Percentiles rank a stretch among this genome's conserved stretches.
These are phyloP conservation scores for Mobula hypostoma DNA, from an alignment of 2,113 vertebrate species.

Conservation along the genomic window DNA sequence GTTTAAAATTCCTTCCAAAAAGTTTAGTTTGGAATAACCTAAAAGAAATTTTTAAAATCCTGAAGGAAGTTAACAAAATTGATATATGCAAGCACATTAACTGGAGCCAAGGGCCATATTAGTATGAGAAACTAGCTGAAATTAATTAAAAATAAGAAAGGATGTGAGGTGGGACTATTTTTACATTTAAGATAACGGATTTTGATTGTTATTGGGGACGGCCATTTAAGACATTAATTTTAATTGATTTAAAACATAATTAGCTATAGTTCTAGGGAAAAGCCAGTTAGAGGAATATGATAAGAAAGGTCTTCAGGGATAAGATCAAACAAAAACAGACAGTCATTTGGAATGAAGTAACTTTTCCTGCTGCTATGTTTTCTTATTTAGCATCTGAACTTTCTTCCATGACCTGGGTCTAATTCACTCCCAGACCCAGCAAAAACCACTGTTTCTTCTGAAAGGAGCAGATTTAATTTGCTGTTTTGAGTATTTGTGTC, in stretches of 20 bases:
- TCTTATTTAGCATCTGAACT: background rate
- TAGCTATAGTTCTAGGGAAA: background rate
- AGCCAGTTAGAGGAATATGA: background rate
- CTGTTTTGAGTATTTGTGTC: background rate
- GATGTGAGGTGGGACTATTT: background rate
- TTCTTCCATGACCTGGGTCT: background rate
- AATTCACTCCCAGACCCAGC: background rate
- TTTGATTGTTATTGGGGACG: background rate
- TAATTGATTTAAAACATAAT: background rate
- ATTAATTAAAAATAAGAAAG: background rate
- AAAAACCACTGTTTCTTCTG: background rate
- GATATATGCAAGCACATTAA: background rate
- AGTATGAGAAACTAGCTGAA: background rate
- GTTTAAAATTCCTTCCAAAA: background rate
- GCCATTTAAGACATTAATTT: no score
- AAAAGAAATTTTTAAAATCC: background rate
- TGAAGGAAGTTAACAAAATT: conserved; percentile 2
- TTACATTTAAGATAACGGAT: background rate
- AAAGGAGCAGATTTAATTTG: background rate
- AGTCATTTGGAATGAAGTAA: background rate
- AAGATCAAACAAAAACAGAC: background rate
- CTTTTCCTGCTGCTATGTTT: background rate
- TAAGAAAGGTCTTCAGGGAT: background rate
- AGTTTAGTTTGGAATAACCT: background rate
- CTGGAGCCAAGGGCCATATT: background rate